phyloP scores from a whole-genome alignment of 2,888 invertebrate species.

The Bhutanitis thaidina region DNA sequence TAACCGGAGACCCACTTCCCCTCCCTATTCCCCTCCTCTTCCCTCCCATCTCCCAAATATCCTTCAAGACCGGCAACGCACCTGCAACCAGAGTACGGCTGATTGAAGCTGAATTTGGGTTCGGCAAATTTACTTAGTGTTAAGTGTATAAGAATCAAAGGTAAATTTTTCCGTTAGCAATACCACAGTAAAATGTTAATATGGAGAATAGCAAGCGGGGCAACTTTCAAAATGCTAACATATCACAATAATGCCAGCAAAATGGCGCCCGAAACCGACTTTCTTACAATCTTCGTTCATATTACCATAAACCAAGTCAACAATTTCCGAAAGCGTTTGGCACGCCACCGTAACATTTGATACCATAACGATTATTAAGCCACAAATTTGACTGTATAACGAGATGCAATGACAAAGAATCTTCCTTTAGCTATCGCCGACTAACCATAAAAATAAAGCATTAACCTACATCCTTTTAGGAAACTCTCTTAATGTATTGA shows the following conservation, averaged over 20 bases:
- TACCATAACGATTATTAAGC: not conserved
- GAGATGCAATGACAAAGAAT: conserved; percentile 2
- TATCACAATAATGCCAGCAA: not conserved
- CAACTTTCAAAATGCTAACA: not conserved
- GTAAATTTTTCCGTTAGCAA: not conserved
- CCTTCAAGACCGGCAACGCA: too few relatives aligned
- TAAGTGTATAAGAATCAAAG: too few relatives aligned
- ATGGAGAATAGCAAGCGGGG: not conserved
- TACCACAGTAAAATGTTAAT: not conserved
- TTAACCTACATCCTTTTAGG: not conserved
- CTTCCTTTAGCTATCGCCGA: not conserved
- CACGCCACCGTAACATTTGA: not conserved
- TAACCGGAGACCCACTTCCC: too few relatives aligned
- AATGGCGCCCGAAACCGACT: not conserved
- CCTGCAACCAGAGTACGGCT: too few relatives aligned
- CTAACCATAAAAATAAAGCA: not conserved
- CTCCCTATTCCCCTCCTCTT: too few relatives aligned
- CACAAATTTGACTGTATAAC: not conserved
- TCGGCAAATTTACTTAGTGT: too few relatives aligned
- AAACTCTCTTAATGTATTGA: not conserved
- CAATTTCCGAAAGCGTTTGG: conserved; percentile 7
- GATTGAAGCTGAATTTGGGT: too few relatives aligned
- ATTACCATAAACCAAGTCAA: conserved; percentile 9
- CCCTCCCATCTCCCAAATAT: too few relatives aligned
- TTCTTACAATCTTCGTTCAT: not conserved